Conservation (phyloP, 2,888 invertebrate species). For the Megastigmus dorsalis region DNA sequence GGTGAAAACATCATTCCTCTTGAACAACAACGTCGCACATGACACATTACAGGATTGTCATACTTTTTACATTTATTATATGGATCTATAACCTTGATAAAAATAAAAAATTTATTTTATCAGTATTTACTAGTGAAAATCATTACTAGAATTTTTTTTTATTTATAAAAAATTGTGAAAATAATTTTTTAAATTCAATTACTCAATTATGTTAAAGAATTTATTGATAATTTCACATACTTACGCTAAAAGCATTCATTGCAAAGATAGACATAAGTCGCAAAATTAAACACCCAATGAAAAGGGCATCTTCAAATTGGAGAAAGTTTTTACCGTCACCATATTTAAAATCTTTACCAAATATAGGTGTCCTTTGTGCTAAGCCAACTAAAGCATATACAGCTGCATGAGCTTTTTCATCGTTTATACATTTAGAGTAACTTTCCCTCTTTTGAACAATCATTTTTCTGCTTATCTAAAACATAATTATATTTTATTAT, state of each 20-base stretch:
- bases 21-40: neutral
- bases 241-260: slow-evolving; percentile 6
- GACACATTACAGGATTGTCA: neutral
- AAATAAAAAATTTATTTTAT: slow-evolving; percentile 3
- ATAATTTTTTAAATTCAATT: neutral
- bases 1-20: slow-evolving; percentile 11
- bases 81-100: neutral
- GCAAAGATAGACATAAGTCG: neutral
- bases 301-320: slow-evolving; percentile 6
- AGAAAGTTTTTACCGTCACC: neutral
- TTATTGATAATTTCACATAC: too few relatives aligned
- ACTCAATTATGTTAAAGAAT: neutral
- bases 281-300: slow-evolving; percentile 9
- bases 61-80: neutral
- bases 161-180: too few relatives aligned
- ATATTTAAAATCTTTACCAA: neutral
- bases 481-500: neutral
- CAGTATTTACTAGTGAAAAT: too few relatives aligned
- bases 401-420: neutral
- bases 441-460: slow-evolving; percentile 38
- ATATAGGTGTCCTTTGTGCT: neutral
- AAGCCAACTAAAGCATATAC: neutral
- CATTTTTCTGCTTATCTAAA: slow-evolving; percentile 61
- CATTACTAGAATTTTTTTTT: too few relatives aligned
- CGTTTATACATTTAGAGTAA: neutral